A percentile compares a stretch with the other conserved stretches of the same genome.
Evolutionary conservation across 2,113 vertebrate genomes (phyloP).

Genomic region (Tragelaphus imberbis): DNA sequence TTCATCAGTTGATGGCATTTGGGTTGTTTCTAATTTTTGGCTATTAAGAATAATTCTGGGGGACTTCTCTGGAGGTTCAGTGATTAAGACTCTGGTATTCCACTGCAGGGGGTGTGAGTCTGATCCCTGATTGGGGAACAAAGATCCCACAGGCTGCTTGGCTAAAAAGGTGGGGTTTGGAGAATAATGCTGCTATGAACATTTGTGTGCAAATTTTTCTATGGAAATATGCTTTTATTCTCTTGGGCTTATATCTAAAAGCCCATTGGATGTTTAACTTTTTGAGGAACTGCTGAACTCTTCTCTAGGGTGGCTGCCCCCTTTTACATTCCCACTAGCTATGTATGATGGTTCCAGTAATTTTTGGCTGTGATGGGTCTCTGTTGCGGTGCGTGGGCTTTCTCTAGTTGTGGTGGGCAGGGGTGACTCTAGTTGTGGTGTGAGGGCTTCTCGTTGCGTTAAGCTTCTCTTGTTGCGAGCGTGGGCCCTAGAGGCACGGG

Average conservation of each 20-base stretch:
- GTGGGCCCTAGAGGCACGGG: fast-evolving
- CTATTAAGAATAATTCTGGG: neutral
- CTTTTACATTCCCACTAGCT: neutral
- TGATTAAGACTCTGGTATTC: neutral
- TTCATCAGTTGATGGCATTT: neutral
- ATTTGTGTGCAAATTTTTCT: neutral
- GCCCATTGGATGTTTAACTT: neutral
- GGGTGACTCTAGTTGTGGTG: neutral
- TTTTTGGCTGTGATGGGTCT: neutral
- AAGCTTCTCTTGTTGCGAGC: neutral
- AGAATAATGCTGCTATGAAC: neutral
- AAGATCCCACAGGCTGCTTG: neutral
- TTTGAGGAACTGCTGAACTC: neutral
- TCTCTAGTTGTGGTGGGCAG: neutral
- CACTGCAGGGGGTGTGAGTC: neutral
- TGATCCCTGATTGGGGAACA: neutral
- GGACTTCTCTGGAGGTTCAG: neutral
- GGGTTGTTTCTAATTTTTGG: neutral
- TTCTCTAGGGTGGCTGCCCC: neutral
- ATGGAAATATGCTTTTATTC: neutral
- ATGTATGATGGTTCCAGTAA: neutral
- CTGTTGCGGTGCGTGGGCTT: neutral
- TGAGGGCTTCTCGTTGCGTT: neutral
- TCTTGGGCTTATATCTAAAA: neutral
- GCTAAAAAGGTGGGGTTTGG: neutral